Evolutionary conservation across 2,797 vertebrate genomes (phyloP), one percentile per base, ranked within the genome.

Genomic region (Eulemur mongoz): DNA sequence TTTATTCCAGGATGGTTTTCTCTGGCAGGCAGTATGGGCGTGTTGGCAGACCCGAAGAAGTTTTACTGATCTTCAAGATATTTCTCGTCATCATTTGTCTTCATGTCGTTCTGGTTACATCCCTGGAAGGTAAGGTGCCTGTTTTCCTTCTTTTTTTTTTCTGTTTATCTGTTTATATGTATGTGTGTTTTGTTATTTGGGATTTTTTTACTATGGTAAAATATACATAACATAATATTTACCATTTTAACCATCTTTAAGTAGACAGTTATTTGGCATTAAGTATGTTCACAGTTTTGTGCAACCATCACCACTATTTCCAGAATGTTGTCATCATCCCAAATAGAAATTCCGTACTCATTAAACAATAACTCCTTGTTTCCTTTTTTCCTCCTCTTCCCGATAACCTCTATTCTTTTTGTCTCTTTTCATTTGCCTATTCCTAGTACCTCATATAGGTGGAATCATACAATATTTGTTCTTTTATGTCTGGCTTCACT

Each of bases 1-100:
- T 97, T 90, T 91, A 22, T 98, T 98, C 73, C 92, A 99, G 98
- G 94, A 99, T 99, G 98, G 90, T 98, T 98, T 91, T 97, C 95
- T 97, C 82, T 97, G 97, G 95, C 59, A 95, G 97, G 54, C 96
- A 97, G 32, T 93, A 75, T 57, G 93, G 93, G 92, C 98, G 45
- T 95, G 75, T 73, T 96, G 96, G 98, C 94, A 97, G 97, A 97
- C 91, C 97, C 95, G 94, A 98, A 93, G 97, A 96, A 18, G 11
- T 94, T 97, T 98, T 98, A 95, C 89, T 97, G 89, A 96, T 88
- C 84, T 97, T 98, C 75, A 97, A 95, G 61, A 75, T 98, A 97
- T 88, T 97, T 93, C 84, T 98, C 94, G 69, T 96, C 78, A 79
- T 98, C 43, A 70, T 98, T 96, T 97, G 98, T 91, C 97, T 99